Percentiles rank a stretch among this genome's conserved stretches.
Conservation (phyloP, 2,888 invertebrate species). For the Sialis fuliginosa region DNA sequence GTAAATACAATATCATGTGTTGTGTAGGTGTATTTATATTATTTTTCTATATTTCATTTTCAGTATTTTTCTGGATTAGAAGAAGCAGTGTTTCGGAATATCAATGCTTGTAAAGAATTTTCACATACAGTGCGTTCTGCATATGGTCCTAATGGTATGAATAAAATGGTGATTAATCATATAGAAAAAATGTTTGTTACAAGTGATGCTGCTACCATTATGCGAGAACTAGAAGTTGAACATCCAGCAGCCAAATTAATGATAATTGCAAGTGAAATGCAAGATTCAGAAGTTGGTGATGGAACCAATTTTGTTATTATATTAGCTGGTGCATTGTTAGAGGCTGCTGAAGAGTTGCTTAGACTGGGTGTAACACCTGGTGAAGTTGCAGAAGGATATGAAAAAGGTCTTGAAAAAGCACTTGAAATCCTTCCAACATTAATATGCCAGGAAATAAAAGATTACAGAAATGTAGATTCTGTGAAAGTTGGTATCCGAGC, state of each 20-base stretch:
- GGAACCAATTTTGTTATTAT: constrained; percentile 98
- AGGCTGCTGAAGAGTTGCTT: constrained; percentile 81
- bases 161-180: constrained; percentile 99
- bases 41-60: constrained; percentile 18
- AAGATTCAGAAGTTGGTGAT: constrained; percentile 96
- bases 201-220: constrained; percentile 96
- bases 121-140: constrained; percentile 85
- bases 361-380: constrained; percentile 91
- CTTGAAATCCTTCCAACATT: constrained; percentile 76
- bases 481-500: constrained; percentile 60
- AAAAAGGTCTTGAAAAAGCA: constrained; percentile 74
- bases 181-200: constrained; percentile 97
- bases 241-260: constrained; percentile 97
- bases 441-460: constrained; percentile 59
- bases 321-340: constrained; percentile 80
- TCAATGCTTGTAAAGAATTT: constrained; percentile 90
- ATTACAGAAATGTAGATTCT: constrained; percentile 42
- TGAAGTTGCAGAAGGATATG: constrained; percentile 93
- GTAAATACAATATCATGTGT: neutral
- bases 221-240: constrained; percentile 88
- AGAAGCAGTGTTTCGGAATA: constrained; percentile 93
- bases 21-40: constrained; percentile 8
- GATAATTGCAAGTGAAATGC: constrained; percentile 94
- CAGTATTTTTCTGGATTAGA: constrained; percentile 79
- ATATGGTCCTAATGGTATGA: constrained; percentile 97